phyloP scores from a whole-genome alignment of 2,113 vertebrate species.

The Planiliza haematocheilus region DNA sequence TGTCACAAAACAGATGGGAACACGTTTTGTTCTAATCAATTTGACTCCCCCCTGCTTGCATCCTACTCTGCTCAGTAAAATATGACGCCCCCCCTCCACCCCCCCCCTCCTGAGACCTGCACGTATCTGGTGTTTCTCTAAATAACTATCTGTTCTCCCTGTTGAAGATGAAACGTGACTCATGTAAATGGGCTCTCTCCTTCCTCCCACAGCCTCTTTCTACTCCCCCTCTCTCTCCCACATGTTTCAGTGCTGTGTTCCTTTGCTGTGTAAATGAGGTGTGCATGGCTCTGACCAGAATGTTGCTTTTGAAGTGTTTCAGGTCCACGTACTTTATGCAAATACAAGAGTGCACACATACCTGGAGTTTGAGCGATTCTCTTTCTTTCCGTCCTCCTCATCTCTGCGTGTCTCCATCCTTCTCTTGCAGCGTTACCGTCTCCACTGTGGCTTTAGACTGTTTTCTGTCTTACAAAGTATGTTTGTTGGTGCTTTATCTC shows the following conservation, averaged over 20 bases:
- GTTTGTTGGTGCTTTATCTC: conserved; percentile 26
- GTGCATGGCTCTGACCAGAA: conserved; percentile 66
- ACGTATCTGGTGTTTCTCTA: not conserved
- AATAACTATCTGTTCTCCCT: conserved; percentile 10
- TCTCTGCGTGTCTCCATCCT: not conserved
- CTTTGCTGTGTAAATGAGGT: conserved; percentile 37
- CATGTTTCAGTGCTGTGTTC: conserved; percentile 50
- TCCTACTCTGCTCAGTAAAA: conserved; percentile 29
- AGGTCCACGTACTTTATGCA: conserved; percentile 11
- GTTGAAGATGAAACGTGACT: conserved; percentile 30
- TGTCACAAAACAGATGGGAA: conserved; percentile 94
- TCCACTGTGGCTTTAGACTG: conserved; percentile 15
- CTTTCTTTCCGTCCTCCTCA: conserved; percentile 13
- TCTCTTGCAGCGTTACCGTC: conserved; percentile 12
- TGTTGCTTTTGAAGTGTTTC: conserved; percentile 68
- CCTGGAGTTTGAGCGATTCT: conserved; percentile 14
- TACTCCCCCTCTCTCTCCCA: not conserved
- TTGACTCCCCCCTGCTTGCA: conserved; percentile 47
- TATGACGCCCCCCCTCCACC: not conserved
- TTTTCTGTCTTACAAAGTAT: conserved; percentile 23
- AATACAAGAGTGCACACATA: not conserved
- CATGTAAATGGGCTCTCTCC: conserved; percentile 10
- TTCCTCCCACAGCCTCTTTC: conserved; percentile 25
- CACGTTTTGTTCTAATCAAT: conserved; percentile 68
- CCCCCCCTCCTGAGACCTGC: conserved; percentile 17